These are phyloP conservation scores for Calvadosia cruxmelitensis DNA, from an alignment of 30 jellyfish, hydroid and myxozoan genomes.

Conservation along the genomic window DNA sequence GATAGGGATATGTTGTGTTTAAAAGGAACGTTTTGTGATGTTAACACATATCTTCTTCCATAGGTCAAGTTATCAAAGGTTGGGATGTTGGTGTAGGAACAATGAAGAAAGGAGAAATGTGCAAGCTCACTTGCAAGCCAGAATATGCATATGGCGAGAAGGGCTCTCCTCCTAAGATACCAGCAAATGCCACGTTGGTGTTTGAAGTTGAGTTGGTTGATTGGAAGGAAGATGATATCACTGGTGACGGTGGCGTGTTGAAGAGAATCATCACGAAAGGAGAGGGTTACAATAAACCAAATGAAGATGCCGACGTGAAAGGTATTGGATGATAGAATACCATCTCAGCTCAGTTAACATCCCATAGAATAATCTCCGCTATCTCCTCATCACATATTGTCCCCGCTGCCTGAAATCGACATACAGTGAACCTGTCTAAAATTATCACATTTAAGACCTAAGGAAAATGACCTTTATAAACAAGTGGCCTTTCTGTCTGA, in stretches of 20 bases:
- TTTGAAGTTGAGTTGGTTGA: conserved; percentile 60
- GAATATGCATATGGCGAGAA: conserved; percentile 74
- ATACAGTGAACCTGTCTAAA: too few relatives aligned
- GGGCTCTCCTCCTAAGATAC: conserved; percentile 88
- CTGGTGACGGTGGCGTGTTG: conserved; percentile 64
- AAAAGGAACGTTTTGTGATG: too few relatives aligned
- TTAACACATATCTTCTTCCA: not conserved
- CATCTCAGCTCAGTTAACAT: too few relatives aligned
- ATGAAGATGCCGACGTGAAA: conserved; percentile 57
- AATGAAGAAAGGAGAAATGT: conserved; percentile 73
- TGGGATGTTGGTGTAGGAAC: conserved; percentile 89
- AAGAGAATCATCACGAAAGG: conserved; percentile 54
- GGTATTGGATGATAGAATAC: conserved; percentile 4
- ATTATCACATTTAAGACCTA: too few relatives aligned
- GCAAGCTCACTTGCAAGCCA: conserved; percentile 62
- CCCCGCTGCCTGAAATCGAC: too few relatives aligned
- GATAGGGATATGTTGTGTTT: too few relatives aligned
- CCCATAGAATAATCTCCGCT: too few relatives aligned
- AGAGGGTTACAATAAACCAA: conserved; percentile 70
- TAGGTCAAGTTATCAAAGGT: conserved; percentile 76
- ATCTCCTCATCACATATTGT: too few relatives aligned
- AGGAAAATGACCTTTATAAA: too few relatives aligned
- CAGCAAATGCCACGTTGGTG: conserved; percentile 62
- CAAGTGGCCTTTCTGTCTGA: too few relatives aligned
- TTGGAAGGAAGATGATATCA: conserved; percentile 70